A percentile compares a stretch with the other conserved stretches of the same genome.
Conservation (phyloP, 2,888 invertebrate species). For the Lordiphosa fenestrarum region DNA sequence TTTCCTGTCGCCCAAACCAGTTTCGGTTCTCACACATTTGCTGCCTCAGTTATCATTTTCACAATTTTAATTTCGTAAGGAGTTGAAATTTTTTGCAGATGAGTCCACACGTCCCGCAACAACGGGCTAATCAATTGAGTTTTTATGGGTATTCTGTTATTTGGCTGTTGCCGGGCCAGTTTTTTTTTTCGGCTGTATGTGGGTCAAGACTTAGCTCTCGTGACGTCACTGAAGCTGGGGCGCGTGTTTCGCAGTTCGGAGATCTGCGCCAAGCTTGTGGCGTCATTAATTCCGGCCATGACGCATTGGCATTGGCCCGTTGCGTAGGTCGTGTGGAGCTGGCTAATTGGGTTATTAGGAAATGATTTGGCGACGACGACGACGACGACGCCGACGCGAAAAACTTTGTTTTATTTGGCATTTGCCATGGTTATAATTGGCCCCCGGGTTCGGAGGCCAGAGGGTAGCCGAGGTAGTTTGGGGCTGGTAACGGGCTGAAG, state of each 20-base stretch:
- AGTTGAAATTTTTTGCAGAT: constrained; percentile 10
- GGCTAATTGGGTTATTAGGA: constrained; percentile 71
- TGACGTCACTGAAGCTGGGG: constrained; percentile 48
- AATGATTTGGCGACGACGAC: constrained; percentile 49
- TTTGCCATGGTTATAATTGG: constrained; percentile 60
- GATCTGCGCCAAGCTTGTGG: constrained; percentile 16
- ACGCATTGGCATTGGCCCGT: constrained; percentile 39
- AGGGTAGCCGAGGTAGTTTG: no score
- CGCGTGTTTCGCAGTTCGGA: constrained; percentile 17
- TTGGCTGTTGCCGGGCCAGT: background rate
- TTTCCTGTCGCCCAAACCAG: constrained; percentile 1
- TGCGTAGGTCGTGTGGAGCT: constrained; percentile 24
- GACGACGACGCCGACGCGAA: constrained; percentile 30
- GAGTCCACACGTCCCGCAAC: constrained; percentile 4
- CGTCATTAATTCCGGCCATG: constrained; percentile 41
- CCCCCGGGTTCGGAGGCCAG: constrained; percentile 4
- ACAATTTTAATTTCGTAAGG: constrained; percentile 12
- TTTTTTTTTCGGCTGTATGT: constrained; percentile 28
- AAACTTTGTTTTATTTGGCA: constrained; percentile 49
- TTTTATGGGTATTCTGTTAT: constrained; percentile 7
- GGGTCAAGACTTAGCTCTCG: constrained; percentile 48
- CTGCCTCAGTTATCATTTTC: constrained; percentile 2
- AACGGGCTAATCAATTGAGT: constrained; percentile 44
- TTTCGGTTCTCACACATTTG: constrained; percentile 9
- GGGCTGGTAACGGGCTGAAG: no score